These are phyloP conservation scores for Pleuronectes platessa DNA, from an alignment of 2,113 vertebrate species.

Conservation along the genomic window DNA sequence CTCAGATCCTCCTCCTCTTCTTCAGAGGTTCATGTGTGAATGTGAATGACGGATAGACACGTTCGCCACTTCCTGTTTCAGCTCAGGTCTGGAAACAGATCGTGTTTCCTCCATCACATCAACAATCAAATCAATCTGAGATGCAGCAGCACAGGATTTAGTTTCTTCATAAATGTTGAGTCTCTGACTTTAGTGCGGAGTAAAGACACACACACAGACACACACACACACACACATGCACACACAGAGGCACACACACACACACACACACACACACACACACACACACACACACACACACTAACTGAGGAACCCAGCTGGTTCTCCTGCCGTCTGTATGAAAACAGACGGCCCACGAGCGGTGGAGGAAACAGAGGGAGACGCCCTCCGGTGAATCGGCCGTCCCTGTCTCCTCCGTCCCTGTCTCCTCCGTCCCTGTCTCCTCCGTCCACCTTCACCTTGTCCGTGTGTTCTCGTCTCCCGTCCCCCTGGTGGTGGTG, in stretches of 20 bases:
- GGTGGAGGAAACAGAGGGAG: conserved; percentile 17
- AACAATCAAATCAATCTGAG: neutral
- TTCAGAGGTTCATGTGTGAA: too few relatives aligned
- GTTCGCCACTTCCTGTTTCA: too few relatives aligned
- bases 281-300: neutral
- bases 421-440: conserved; percentile 29
- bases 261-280: neutral
- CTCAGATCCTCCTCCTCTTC: too few relatives aligned
- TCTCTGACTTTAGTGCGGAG: neutral
- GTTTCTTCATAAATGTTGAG: too few relatives aligned
- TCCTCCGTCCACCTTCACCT: conserved; percentile 60
- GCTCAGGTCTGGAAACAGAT: too few relatives aligned
- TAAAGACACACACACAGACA: neutral
- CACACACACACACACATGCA: too few relatives aligned
- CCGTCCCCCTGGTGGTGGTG: conserved; percentile 34
- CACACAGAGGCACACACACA: neutral
- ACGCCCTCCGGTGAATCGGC: conserved; percentile 42
- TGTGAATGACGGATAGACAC: too few relatives aligned
- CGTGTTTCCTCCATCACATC: too few relatives aligned
- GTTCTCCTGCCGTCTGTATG: conserved; percentile 9
- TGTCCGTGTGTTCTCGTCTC: conserved; percentile 52
- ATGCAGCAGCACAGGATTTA: too few relatives aligned
- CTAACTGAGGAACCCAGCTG: conserved; percentile 30
- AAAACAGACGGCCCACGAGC: conserved; percentile 50
- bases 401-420: conserved; percentile 36